Conservation (phyloP, 2,888 invertebrate genomes). For the Deilephila elpenor region DNA sequence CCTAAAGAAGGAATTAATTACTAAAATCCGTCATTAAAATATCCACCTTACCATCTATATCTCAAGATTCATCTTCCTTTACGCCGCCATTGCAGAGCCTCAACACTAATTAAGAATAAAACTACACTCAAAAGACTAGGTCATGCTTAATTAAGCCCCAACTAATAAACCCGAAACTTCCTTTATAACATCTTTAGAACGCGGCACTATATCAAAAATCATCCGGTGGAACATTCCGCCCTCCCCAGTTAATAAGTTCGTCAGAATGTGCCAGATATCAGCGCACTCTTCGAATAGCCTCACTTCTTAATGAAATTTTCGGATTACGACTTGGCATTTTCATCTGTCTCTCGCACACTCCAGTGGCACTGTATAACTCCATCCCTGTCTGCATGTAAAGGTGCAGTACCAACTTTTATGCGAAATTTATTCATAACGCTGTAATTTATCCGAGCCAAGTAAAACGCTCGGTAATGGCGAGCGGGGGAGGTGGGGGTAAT, state of each 20-base stretch:
- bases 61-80: slow-evolving; percentile 50
- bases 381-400: slow-evolving; percentile 75
- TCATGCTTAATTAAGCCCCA: slow-evolving; percentile 26
- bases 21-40: not conserved
- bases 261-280: slow-evolving; percentile 78
- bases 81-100: not conserved
- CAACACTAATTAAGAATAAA: slow-evolving; percentile 67
- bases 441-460: slow-evolving; percentile 83
- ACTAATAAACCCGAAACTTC: slow-evolving; percentile 15
- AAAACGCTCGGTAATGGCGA: slow-evolving; percentile 78
- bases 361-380: slow-evolving; percentile 45
- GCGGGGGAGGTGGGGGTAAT: slow-evolving; percentile 62
- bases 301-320: slow-evolving; percentile 84
- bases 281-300: slow-evolving; percentile 76
- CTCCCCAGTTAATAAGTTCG: slow-evolving; percentile 38
- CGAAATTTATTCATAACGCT: slow-evolving; percentile 85
- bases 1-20: no score
- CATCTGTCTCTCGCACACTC: slow-evolving; percentile 55
- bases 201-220: slow-evolving; percentile 71
- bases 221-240: slow-evolving; percentile 72
- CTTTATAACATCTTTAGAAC: slow-evolving; percentile 30
- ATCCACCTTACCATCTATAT: not conserved
- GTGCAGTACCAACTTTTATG: slow-evolving; percentile 84
- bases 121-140: slow-evolving; percentile 10
- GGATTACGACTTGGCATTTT: slow-evolving; percentile 74